Evolutionary conservation across 2,888 invertebrate genomes (phyloP), one percentile per base, ranked within the genome.

Genomic region (Sesia apiformis): DNA sequence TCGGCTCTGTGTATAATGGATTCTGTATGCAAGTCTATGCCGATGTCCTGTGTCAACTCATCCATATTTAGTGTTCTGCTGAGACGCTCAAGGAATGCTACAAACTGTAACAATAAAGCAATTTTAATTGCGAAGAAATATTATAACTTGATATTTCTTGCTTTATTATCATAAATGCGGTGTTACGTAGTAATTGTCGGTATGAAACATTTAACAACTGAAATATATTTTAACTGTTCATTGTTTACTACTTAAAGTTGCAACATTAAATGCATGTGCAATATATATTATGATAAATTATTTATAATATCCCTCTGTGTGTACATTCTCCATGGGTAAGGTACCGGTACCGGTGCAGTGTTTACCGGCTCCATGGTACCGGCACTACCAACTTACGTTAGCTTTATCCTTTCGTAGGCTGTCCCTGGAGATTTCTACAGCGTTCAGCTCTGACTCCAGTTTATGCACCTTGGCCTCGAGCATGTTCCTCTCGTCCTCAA

Each of bases 51-150:
- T 39, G 94, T 93, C 67, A 96, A 92, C 79, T 95, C 94, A 71
- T 96, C 95, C 93, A 96, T 94, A 78, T 95, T 95, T 77, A 98
- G 91, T 46, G 95, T 94, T 69, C 94, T 91, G 60, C 95, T 94
- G 59, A 98, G 84, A 56, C 95, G 92, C 73, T 97, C 96, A 76
- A 98, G 87, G 83, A 96, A 96, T 67, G 94, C 93, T 75, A 94
- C 92, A 69, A 96, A 93, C 94, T 94, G 81, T 66, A 89, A 87
- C 63, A 76, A 68, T 59, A 66, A 61, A 58, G 54, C 52, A 57
- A 55, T 59, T 58, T 61, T 57, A 46, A 46, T 49, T 39, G 55
- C 54, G 23, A 53, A 55, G 38, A 54, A 55, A 59, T 54, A 56
- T 56, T 53, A 56, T n/a, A 51, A 49, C 56, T 56, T 51, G 53